Conservation (phyloP, 2,113 vertebrate genomes). For the Hirundichthys speculiger region DNA sequence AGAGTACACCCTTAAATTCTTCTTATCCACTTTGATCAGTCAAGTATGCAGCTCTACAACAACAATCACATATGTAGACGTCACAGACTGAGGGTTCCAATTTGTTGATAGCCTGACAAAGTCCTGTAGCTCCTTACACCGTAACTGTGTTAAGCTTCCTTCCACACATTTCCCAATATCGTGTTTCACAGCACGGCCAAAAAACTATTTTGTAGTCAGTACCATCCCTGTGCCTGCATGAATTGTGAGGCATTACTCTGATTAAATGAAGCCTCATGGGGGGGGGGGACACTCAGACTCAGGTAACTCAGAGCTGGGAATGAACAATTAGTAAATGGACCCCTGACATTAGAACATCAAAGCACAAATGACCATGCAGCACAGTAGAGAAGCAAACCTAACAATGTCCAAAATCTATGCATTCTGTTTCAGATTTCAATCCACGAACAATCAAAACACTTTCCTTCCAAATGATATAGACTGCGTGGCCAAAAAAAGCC, state of each 20-base stretch:
- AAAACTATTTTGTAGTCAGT: conserved; percentile 28
- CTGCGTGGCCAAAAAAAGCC: no score
- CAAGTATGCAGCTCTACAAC: not conserved
- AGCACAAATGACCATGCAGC: no score
- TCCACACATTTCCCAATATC: conserved; percentile 27
- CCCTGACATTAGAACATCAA: no score
- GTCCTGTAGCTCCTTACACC: not conserved
- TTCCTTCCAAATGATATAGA: no score
- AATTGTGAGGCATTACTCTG: conserved; percentile 29
- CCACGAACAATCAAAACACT: no score
- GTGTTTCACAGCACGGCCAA: conserved; percentile 22
- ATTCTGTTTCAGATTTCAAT: no score
- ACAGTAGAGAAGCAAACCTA: no score
- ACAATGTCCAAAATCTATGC: no score
- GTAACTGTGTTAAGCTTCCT: conserved; percentile 22
- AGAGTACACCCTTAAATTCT: not conserved
- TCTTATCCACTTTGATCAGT: not conserved
- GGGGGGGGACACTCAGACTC: conserved; percentile 3
- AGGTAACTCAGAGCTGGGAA: not conserved
- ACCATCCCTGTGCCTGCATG: not conserved
- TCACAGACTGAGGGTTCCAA: not conserved
- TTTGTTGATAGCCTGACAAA: conserved; percentile 1
- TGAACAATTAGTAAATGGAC: not conserved
- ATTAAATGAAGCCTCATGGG: not conserved
- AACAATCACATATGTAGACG: not conserved